Base-by-base conservation (phyloP, 2,797 vertebrate species). In the Orestias chungarensis region DNA sequence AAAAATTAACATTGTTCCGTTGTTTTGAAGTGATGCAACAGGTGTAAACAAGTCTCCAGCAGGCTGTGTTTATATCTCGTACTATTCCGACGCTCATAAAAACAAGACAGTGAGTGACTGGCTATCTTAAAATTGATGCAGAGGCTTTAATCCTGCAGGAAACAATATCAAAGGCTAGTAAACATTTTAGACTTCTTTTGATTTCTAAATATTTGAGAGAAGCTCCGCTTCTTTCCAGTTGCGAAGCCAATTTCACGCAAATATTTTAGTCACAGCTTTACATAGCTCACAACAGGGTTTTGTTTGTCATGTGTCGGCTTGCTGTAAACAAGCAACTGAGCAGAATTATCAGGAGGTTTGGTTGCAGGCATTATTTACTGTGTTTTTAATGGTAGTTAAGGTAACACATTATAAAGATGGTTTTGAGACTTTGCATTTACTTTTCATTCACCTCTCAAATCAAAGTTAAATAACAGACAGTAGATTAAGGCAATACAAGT, bases 151-250 rank as follows among this genome's bases (percentile, higher is more conserved):
- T 38, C 20, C 20, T 61, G 20, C n/a, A 61, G 20, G 33, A n/a
- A 61, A 61, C 33, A 61, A 38, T 23, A 61, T 61, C 57, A 61
- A 61, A 38, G 57, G 35, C 57, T 38, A 61, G 33, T 38, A 38
- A 61, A 61, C 57, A 38, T 38, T 38, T 23, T 12, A 38, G 10
- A 38, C 11, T n/a, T 61, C 20, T 38, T 38, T 61, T 20, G 20
- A 61, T 38, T 61, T 20, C 12, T n/a, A 61, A 23, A n/a, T 38
- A 1, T 38, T 23, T 35, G 17, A 38, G 23, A 38, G 33, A n/a
- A 38, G 57, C 20, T 61, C 20, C 14, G 33, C 20, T 38, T 38
- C 33, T 61, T 38, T 5, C 57, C 23, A 35, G 55, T 59, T 59
- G 17, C 35, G 31, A 35, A 59, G 23, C 57, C 23, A 8, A 59